Base-by-base conservation (phyloP, 2,113 vertebrate genomes). In the Caretta caretta region DNA sequence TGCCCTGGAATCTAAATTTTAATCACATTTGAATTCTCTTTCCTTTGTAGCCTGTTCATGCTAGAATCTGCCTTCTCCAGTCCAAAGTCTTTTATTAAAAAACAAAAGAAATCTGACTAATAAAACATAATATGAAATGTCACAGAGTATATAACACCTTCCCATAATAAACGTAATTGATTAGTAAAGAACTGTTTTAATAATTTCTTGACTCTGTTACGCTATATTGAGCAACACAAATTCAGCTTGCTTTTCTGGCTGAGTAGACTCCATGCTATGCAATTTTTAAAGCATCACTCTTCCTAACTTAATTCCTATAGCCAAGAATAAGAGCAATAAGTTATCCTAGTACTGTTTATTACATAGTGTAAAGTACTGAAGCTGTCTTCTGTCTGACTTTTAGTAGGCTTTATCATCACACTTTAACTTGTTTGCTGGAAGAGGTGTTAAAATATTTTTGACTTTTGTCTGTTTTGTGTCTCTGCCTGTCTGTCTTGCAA, bases 361-460 rank as follows among this genome's bases (percentile, higher is more conserved):
- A 80, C 87, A 84, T 4, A 22, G 83, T 50, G 83, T 85, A 90
- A 59, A 93, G 80, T 79, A 84, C 80, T 31, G 54, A 51, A 25
- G 1, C 42, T 54, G 31, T 92, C 87, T 90, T 95, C 92, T 96
- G 93, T 93, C 94, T 92, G 72, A 31, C 80, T 93, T 96, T 90
- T 94, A 84, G 38, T 86, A 82, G 84, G 10, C 49, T 88, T 86
- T 96, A 88, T 95, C 96, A 95, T 93, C 91, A 65, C 90, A 84
- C 95, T 69, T 69, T 95, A 92, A 95, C 94, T 86, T 90, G 56
- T 46, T 13, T 69, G 89, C 93, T 96, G 94, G 92, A 95, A 84
- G 94, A 96, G 92, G 93, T 95, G 91, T 96, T 97, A 82, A 82
- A 94, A 75, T 91, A 93, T 96, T 96, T 96, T 93, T 89, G 88